Base-by-base conservation (phyloP, 2,797 vertebrate genomes). In the Clarias pachynema region DNA sequence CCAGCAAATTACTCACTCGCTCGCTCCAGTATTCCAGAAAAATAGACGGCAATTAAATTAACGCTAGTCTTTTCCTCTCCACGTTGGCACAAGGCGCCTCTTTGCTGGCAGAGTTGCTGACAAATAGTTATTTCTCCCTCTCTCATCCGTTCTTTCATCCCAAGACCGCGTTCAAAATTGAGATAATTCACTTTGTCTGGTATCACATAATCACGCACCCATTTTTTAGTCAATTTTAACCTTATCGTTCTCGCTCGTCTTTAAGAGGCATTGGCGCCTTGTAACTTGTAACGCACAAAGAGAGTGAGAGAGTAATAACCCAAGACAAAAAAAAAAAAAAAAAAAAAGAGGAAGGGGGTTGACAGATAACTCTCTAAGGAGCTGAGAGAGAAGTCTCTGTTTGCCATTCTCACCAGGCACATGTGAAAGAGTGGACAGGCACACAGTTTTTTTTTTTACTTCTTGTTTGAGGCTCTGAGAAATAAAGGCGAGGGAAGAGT, bases 181-280 rank as follows among this genome's bases (percentile, higher is more conserved):
- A 90, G 89, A 94, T 93, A 91, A 94, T 94, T 93, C 93, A 93
- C 92, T 94, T 92, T 91, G 86, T 93, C 92, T 92, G 89, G 91
- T 95, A 94, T 94, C 92, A 93, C 94, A 94, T n/a, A 24, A 94
- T 93, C 89, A 81, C 83, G 82, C 87, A 79, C 87, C 90, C 88
- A 93, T 91, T 92, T 91, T 91, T 92, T 92, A 89, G 87, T 90
- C 90, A 86, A 84, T 93, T 94, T 93, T 91, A 93, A 93, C 92
- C 89, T 91, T 92, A 94, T 93, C 88, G 34, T 91, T 94, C 90
- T 91, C 91, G 87, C 88, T 84, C 90, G 86, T 92, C 92, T 92
- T 92, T 91, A 53, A 86, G 92, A 91, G 91, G 84, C 82, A 62
- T 1, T 18, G 57, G 31, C 59, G 40, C 14, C 57, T 59, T 79